A percentile compares a stretch with the other conserved stretches of the same genome.
These are phyloP conservation scores for Telmatochromis brichardi DNA, from an alignment of 2,113 vertebrate genomes.

Conservation along the genomic window DNA sequence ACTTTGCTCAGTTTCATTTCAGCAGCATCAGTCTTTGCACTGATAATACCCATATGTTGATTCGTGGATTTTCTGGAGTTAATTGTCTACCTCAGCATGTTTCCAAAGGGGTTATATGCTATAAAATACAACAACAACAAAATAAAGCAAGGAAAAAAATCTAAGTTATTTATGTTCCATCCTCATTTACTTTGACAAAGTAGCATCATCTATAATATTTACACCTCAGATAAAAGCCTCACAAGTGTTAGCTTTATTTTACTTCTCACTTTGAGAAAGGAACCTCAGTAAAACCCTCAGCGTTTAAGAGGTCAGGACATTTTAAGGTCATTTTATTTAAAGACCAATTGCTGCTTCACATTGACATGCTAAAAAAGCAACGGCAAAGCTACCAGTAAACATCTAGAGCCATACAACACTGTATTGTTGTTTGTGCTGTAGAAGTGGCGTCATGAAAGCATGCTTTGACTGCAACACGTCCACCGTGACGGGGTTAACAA, in stretches of 20 bases:
- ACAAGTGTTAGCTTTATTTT: background rate
- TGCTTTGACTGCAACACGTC: background rate
- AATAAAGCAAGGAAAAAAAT: background rate
- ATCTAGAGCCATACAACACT: background rate
- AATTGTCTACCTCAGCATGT: background rate
- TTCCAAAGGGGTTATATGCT: background rate
- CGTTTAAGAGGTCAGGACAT: background rate
- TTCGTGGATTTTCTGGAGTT: background rate
- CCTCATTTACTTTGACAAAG: background rate
- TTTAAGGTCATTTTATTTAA: background rate
- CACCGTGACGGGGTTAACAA: background rate
- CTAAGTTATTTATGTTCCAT: background rate
- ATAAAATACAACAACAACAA: background rate
- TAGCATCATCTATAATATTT: background rate
- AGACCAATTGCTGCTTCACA: background rate
- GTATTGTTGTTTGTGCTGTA: background rate
- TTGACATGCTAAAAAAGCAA: background rate
- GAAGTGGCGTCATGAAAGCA: background rate
- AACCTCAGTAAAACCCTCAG: background rate
- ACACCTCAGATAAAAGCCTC: background rate
- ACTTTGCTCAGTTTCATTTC: background rate
- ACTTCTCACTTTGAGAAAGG: background rate
- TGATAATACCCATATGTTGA: background rate
- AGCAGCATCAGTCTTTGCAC: background rate
- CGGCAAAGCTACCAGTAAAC: background rate